Base-by-base conservation (phyloP, 1,140 invertebrate species). In the Chironomus striatipennis region DNA sequence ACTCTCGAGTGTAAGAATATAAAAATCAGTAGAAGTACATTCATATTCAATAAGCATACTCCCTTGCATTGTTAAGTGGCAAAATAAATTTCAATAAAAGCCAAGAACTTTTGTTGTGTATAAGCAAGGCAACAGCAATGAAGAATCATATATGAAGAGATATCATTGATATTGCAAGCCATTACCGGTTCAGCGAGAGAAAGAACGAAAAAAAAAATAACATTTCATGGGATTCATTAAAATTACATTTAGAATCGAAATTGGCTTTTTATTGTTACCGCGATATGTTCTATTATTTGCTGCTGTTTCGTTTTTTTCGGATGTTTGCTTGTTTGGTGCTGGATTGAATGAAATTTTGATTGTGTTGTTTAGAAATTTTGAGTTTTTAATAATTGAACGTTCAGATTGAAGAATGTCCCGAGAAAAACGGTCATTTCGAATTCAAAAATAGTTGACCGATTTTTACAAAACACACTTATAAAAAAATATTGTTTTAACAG, bases 31-130 rank as follows among this genome's bases (percentile, higher is more conserved):
- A n/a, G 4, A 5, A 57, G 47, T n/a, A 57, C 47, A 57, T 57
- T 57, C n/a, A 57, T 57, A 57, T 57, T 57, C 47, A 57, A 57
- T 57, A 57, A 57, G 47, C 47, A 57, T 57, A 57, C 47, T n/a
- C 47, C 47, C 47, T 57, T 57, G 47, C 47, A 57, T 57, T 57
- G 47, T 57, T 57, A 57, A 57, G 47, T 57, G 47, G 47, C 12
- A 57, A 57, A 57, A 57, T 57, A 57, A 57, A 57, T 57, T 57
- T 57, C 47, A 57, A 57, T 57, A 57, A 57, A 57, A 57, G n/a
- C 43, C 8, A 12, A 57, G 47, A 34, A 34, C 24, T 34, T n/a
- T 47, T 47, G 15, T 47, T 57, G 47, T 57, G 47, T n/a, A n/a
- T n/a, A n/a, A n/a, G 12, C 8, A 5, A n/a, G n/a, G 47, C 47